Evolutionary conservation across 2,888 invertebrate genomes (phyloP), one percentile per base, ranked within the genome.

Genomic region (Lycia hirtaria): DNA sequence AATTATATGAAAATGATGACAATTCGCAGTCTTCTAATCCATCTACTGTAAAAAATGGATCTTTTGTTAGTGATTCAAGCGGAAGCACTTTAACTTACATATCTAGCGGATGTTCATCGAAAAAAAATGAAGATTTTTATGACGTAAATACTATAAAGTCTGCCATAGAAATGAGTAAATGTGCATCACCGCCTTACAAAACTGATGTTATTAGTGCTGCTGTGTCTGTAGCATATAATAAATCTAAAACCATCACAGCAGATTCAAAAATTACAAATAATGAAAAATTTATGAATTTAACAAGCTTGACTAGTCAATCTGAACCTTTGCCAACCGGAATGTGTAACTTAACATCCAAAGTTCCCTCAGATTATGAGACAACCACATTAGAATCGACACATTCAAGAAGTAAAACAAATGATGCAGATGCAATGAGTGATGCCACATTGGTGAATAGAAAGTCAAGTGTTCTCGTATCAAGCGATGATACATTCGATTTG

Each of bases 181-280:
- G 72, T 4, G 47, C 56, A 12, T 15, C 33, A 4, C 28, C 22
- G 12, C 69, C 75, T 3, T 83, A 71, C 49, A 80, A 80, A 65
- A 69, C 67, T 32, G 77, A 83, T 37, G 38, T 80, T 0, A 70
- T 85, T 2, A 85, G 80, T 54, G 72, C 83, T 2, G 75, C 81
- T 28, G 63, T 84, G 35, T 82, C 83, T n/a, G 73, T 81, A 22
- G 65, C 81, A 19, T 73, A 70, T 43, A 75, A 75, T 22, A 51
- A 62, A 32, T 50, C 65, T 35, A 64, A 64, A 33, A 50, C 17
- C 5, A 41, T 52, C 9, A 60, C 50, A 28, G 63, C 57, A n/a
- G 61, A 60, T 28, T 55, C 65, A 28, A 43, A 33, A 14, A 35
- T 47, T 4, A 37, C 57, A 15, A 68, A 57, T 19, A 56, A 41